phyloP scores from a whole-genome alignment of 2,113 vertebrate species.

The Myanophis thanlyinensis region DNA sequence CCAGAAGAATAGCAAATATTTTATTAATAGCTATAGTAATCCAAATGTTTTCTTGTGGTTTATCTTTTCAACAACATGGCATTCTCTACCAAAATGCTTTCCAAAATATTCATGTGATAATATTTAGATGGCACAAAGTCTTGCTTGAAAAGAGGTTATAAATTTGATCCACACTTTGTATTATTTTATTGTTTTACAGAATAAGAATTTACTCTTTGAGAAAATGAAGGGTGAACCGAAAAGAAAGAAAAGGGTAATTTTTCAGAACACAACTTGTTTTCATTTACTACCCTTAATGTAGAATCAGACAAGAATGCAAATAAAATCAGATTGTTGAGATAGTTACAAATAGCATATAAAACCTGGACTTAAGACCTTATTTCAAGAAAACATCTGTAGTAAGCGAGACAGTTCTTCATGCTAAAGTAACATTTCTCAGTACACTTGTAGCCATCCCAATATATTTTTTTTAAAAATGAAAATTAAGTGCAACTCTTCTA shows the following conservation, averaged over 20 bases:
- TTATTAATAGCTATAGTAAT: slow-evolving; percentile 47
- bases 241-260: slow-evolving; percentile 90
- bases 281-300: slow-evolving; percentile 1
- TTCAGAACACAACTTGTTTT: slow-evolving; percentile 24
- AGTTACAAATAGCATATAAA: slow-evolving; percentile 3
- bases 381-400: not conserved
- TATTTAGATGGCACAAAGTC: slow-evolving; percentile 45
- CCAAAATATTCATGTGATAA: slow-evolving; percentile 56
- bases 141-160: slow-evolving; percentile 50
- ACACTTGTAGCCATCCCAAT: not conserved
- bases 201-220: slow-evolving; percentile 91
- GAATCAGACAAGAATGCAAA: slow-evolving; percentile 23
- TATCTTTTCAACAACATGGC: slow-evolving; percentile 47
- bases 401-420: not conserved
- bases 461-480: not conserved
- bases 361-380: not conserved
- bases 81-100: slow-evolving; percentile 54
- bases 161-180: slow-evolving; percentile 49
- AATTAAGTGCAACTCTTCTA: not conserved
- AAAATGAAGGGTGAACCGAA: slow-evolving; percentile 87
- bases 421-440: not conserved
- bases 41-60: slow-evolving; percentile 51
- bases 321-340: slow-evolving; percentile 32
- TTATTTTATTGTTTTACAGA: slow-evolving; percentile 70
- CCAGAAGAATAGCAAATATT: slow-evolving; percentile 42